A percentile compares a stretch with the other conserved stretches of the same genome.
Conservation (phyloP, 2,797 vertebrate species). For the Siniperca scherzeri region DNA sequence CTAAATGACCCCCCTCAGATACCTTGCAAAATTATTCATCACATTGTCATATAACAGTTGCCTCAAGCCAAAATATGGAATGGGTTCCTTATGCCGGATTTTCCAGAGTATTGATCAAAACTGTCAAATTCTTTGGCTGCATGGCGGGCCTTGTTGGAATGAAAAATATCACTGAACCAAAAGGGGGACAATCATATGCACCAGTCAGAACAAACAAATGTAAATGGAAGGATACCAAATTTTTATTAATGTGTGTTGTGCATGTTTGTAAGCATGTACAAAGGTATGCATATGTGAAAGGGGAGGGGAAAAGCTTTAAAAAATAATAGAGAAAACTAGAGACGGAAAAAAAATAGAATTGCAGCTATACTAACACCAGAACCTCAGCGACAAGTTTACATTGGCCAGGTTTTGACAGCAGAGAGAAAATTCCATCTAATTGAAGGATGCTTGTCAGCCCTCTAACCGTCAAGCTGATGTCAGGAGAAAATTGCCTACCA, state of each 20-base stretch:
- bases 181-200: slow-evolving; percentile 13
- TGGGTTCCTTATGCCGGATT: slow-evolving; percentile 44
- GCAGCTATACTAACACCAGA: neutral
- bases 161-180: slow-evolving; percentile 36
- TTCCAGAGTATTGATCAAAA: slow-evolving; percentile 61
- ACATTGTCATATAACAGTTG: slow-evolving; percentile 47
- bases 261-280: neutral
- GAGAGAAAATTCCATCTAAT: slow-evolving; percentile 57
- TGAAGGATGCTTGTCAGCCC: slow-evolving; percentile 65
- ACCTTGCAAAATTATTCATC: slow-evolving; percentile 63
- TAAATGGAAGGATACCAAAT: neutral
- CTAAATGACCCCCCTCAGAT: slow-evolving; percentile 51
- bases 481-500: slow-evolving; percentile 56
- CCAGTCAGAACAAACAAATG: slow-evolving; percentile 21
- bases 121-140: slow-evolving; percentile 45
- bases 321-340: neutral
- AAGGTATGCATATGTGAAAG: neutral
- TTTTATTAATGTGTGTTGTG: slow-evolving; percentile 18
- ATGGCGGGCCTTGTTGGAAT: slow-evolving; percentile 31
- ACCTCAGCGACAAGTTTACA: slow-evolving; percentile 40
- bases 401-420: slow-evolving; percentile 62
- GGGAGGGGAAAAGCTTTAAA: neutral
- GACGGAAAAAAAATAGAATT: neutral
- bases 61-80: slow-evolving; percentile 48
- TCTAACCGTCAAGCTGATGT: slow-evolving; percentile 59